These are phyloP conservation scores for Hypsopygia costalis DNA, from an alignment of 2,888 invertebrate genomes.

Conservation along the genomic window DNA sequence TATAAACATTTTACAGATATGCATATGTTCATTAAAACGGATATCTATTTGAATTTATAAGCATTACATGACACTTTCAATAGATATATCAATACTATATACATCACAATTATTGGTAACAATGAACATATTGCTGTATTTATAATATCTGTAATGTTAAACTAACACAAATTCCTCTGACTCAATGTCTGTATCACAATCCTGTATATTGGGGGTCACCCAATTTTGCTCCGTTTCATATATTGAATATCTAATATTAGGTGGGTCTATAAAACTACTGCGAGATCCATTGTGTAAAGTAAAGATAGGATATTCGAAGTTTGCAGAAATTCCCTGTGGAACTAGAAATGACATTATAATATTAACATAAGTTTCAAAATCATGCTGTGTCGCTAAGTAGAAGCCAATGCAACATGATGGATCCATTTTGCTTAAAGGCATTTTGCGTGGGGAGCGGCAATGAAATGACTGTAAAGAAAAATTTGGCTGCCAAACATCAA, in stretches of 20 bases:
- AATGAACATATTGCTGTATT: too few species aligned
- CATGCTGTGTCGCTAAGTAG: constrained; percentile 87
- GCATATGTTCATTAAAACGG: neutral
- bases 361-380: constrained; percentile 88
- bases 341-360: constrained; percentile 81
- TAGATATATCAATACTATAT: too few species aligned
- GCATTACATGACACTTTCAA: too few species aligned
- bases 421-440: constrained; percentile 92
- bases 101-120: too few species aligned
- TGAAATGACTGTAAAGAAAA: constrained; percentile 91
- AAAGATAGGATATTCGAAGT: constrained; percentile 90
- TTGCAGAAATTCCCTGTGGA: constrained; percentile 66
- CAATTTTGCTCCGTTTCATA: constrained; percentile 78
- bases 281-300: constrained; percentile 88
- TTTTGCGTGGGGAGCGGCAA: constrained; percentile 91
- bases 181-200: constrained; percentile 84
- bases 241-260: constrained; percentile 77
- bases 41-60: too few species aligned
- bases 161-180: constrained; percentile 88
- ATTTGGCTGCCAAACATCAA: constrained; percentile 89
- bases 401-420: constrained; percentile 96
- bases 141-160: constrained; percentile 40
- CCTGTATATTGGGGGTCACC: constrained; percentile 65
- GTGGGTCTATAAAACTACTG: constrained; percentile 78
- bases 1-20: neutral